phyloP scores from a whole-genome alignment of 2,797 vertebrate genomes.

The Coracias cyanogaster region DNA sequence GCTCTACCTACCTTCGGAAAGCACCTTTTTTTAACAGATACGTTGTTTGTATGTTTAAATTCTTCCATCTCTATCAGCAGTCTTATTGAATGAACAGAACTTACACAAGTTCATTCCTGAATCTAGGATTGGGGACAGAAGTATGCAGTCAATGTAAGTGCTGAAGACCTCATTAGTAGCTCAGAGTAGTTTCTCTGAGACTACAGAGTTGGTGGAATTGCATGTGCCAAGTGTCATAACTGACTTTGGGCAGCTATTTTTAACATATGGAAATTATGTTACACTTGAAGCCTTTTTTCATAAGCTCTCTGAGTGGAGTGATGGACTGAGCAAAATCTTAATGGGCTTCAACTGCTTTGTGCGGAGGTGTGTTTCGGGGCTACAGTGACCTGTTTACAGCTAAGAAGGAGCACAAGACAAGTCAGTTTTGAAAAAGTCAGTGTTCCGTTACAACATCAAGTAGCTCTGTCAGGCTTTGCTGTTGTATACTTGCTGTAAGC shows the following conservation, averaged over 20 bases:
- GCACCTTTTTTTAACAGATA: not conserved
- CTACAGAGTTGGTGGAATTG: not conserved
- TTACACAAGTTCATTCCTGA: not conserved
- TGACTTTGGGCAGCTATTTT: not conserved
- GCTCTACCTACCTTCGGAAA: not conserved
- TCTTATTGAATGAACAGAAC: not conserved
- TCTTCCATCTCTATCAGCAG: not conserved
- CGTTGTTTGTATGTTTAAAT: not conserved
- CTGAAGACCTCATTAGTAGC: not conserved
- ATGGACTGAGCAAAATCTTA: not conserved
- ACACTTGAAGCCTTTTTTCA: not conserved
- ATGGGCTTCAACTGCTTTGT: not conserved
- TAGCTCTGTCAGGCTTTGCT: not conserved
- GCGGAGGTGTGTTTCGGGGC: not conserved
- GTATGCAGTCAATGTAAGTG: accelerated
- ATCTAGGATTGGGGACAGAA: not conserved
- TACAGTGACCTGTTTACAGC: not conserved
- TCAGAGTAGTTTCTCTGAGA: not conserved
- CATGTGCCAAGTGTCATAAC: not conserved
- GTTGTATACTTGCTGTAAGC: not conserved
- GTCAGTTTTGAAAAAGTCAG: not conserved
- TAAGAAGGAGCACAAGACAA: not conserved
- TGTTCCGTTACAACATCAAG: not conserved
- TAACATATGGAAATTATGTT: not conserved
- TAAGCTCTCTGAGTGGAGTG: not conserved